A percentile compares a stretch with the other conserved stretches of the same genome.
phyloP scores from a whole-genome alignment of 92 coral and sea anemone species.

The Nematostella vectensis region DNA sequence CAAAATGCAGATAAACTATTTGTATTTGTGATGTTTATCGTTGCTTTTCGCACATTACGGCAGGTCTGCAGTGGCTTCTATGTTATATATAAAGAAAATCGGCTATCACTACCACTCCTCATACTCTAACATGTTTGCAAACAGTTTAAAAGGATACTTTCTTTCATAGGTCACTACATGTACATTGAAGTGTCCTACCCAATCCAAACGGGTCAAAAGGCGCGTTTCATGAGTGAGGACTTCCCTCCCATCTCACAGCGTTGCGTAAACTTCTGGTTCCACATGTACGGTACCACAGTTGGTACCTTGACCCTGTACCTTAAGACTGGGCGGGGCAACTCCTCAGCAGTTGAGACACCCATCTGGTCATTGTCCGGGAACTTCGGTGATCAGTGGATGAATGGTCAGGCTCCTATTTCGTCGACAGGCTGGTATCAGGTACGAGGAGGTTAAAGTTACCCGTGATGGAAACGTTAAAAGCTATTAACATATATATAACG shows the following conservation, averaged over 20 bases:
- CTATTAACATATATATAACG: no score
- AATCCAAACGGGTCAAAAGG: conserved; percentile 66
- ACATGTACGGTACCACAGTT: conserved; percentile 74
- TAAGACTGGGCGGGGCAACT: conserved; percentile 82
- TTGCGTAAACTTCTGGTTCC: conserved; percentile 86
- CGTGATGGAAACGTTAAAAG: no score
- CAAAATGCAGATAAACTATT: no score
- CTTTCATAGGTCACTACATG: conserved; percentile 66
- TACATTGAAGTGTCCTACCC: conserved; percentile 89
- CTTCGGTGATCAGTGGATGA: conserved; percentile 87
- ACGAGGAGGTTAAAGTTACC: no score
- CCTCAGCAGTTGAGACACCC: conserved; percentile 50
- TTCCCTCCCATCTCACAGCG: conserved; percentile 42
- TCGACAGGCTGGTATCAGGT: conserved; percentile 58
- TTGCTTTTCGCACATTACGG: no score
- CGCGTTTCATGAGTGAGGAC: conserved; percentile 83
- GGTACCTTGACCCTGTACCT: conserved; percentile 66
- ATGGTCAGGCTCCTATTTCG: conserved; percentile 68
- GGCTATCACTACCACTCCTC: no score
- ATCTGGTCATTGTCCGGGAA: conserved; percentile 89
- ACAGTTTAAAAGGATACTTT: no score
- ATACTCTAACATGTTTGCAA: no score
- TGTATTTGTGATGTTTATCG: no score
- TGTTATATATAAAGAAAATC: no score
- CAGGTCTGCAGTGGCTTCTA: no score